Evolutionary conservation across 2,113 vertebrate species (phyloP).

Genomic region (Antigone vipio): DNA sequence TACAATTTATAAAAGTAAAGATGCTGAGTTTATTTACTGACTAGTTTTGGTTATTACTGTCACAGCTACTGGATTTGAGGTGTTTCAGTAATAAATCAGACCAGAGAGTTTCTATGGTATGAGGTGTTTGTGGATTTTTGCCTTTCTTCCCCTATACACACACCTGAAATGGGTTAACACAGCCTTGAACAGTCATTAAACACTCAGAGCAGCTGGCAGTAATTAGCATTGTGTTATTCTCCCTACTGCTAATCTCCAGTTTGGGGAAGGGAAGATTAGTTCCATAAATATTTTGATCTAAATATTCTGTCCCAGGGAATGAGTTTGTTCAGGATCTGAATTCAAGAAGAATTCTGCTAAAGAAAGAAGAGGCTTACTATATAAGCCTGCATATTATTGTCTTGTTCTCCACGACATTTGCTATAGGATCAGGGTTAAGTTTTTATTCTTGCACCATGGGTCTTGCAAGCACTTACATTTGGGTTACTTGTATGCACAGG

Average conservation of each 20-base stretch:
- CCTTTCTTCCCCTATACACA: background rate
- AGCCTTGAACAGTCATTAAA: background rate
- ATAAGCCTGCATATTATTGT: rapidly evolving
- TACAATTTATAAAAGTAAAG: background rate
- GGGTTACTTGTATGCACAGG: background rate
- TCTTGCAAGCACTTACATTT: background rate
- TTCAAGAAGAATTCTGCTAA: background rate
- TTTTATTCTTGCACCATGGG: background rate
- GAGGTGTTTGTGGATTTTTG: background rate
- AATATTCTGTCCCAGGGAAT: background rate
- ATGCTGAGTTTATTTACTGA: background rate
- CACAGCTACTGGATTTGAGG: background rate
- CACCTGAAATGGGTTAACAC: background rate
- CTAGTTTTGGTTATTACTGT: background rate
- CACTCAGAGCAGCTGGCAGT: background rate
- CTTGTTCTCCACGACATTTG: background rate
- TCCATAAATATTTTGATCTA: background rate
- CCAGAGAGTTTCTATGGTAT: background rate
- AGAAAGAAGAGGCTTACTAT: background rate
- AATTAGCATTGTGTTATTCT: background rate
- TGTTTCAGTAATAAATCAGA: background rate
- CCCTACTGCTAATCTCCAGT: background rate
- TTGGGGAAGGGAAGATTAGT: background rate
- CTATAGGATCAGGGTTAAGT: background rate
- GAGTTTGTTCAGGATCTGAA: background rate